These are phyloP conservation scores for Aradophagus sp. DNA, from an alignment of 1,140 invertebrate genomes.

Conservation along the genomic window DNA sequence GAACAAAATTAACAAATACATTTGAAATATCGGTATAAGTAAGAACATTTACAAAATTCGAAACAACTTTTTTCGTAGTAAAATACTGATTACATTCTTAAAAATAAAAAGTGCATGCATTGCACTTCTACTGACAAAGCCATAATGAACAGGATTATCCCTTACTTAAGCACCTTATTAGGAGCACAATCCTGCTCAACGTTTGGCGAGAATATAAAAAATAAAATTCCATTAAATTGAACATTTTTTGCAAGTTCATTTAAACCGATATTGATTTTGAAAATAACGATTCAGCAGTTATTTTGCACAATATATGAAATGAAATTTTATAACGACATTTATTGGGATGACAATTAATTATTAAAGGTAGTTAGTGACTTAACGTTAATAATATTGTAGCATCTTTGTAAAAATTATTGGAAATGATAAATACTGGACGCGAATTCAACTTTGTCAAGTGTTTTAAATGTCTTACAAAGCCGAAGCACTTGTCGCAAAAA, in stretches of 20 bases:
- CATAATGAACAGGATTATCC: slow-evolving; percentile 22
- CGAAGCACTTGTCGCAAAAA: no score
- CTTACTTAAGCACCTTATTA: slow-evolving; percentile 16
- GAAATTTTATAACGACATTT: no score
- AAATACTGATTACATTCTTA: slow-evolving; percentile 3
- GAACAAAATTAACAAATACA: no score
- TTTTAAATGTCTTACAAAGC: no score
- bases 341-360: no score
- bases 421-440: no score
- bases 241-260: slow-evolving; percentile 2
- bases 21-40: neutral
- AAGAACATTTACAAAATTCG: neutral
- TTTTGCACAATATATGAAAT: no score
- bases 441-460: no score
- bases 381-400: no score
- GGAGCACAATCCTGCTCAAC: slow-evolving; percentile 3
- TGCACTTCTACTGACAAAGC: slow-evolving; percentile 5
- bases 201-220: slow-evolving; percentile 3
- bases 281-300: neutral
- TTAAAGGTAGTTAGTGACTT: no score
- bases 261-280: slow-evolving; percentile 3
- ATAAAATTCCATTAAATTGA: slow-evolving; percentile 7
- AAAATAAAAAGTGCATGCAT: slow-evolving; percentile 7
- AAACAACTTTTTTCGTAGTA: neutral
- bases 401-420: no score